Evolutionary conservation across 2,797 vertebrate genomes (phyloP).

Genomic region (Poeciliopsis turneri): DNA sequence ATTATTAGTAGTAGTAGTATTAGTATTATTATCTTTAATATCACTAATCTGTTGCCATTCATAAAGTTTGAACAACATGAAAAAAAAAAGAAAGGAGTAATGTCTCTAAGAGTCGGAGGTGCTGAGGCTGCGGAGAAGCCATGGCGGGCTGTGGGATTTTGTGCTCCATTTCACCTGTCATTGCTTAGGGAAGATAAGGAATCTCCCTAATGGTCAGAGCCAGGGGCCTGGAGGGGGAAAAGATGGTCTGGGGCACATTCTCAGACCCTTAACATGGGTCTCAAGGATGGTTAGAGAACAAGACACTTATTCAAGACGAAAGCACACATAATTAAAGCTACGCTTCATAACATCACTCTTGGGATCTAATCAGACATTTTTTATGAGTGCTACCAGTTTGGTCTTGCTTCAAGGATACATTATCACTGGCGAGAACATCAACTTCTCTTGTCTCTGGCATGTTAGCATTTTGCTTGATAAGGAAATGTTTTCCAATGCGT

Average conservation of each 20-base stretch:
- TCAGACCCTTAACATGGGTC: slow-evolving; percentile 66
- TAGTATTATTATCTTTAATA: neutral
- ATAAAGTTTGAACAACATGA: slow-evolving; percentile 10
- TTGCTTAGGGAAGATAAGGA: slow-evolving; percentile 71
- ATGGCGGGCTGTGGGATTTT: slow-evolving; percentile 71
- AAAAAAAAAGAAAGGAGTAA: slow-evolving; percentile 24
- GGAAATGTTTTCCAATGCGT: slow-evolving; percentile 3
- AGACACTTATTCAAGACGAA: slow-evolving; percentile 68
- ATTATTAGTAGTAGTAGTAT: too few species aligned
- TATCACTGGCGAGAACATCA: neutral
- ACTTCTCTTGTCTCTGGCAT: neutral
- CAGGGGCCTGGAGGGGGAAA: slow-evolving; percentile 60
- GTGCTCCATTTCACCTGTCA: slow-evolving; percentile 83
- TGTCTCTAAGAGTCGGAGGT: slow-evolving; percentile 55
- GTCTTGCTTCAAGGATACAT: slow-evolving; percentile 18
- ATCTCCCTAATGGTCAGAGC: slow-evolving; percentile 78
- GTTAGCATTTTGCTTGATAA: slow-evolving; percentile 7
- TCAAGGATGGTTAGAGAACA: slow-evolving; percentile 64
- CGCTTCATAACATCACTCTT: slow-evolving; percentile 44
- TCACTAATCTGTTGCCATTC: slow-evolving; percentile 32
- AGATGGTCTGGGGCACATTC: slow-evolving; percentile 60
- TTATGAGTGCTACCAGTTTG: slow-evolving; percentile 21
- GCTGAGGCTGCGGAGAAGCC: slow-evolving; percentile 32
- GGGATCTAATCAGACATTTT: slow-evolving; percentile 22
- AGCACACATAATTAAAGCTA: slow-evolving; percentile 59